Conservation (phyloP, 2,888 invertebrate genomes). For the Mesorhabditis belari region DNA sequence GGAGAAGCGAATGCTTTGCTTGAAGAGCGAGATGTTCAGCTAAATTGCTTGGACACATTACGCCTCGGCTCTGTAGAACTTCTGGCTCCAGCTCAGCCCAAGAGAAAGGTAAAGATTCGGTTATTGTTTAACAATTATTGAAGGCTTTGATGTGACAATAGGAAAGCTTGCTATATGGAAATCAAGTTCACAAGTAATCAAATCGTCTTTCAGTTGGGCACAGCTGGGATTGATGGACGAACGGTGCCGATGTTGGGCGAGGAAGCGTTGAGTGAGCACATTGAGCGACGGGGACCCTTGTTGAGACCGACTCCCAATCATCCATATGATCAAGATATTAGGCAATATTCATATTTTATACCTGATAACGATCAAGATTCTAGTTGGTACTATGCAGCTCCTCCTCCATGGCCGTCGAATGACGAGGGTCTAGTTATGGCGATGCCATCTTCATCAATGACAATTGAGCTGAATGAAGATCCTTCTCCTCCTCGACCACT, state of each 20-base stretch:
- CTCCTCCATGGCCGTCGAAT: no score
- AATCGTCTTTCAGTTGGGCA: no score
- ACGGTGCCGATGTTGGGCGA: slow-evolving; percentile 30
- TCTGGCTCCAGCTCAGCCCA: background rate
- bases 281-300: background rate
- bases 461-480: slow-evolving; percentile 10
- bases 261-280: slow-evolving; percentile 15
- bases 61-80: background rate
- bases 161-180: no score
- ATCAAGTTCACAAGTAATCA: no score
- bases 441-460: background rate
- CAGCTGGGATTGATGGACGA: slow-evolving; percentile 17
- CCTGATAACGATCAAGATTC: background rate
- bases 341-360: background rate
- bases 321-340: slow-evolving; percentile 1
- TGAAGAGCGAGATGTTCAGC: background rate
- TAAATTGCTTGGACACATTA: background rate
- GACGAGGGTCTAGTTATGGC: slow-evolving; percentile 1
- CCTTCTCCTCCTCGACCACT: slow-evolving; percentile 17
- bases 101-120: no score
- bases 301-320: background rate
- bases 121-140: background rate
- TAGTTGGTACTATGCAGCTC: slow-evolving; percentile 1
- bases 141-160: no score
- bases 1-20: background rate